Base-by-base conservation (phyloP, 2,113 vertebrate species). In the Lonchura striata region DNA sequence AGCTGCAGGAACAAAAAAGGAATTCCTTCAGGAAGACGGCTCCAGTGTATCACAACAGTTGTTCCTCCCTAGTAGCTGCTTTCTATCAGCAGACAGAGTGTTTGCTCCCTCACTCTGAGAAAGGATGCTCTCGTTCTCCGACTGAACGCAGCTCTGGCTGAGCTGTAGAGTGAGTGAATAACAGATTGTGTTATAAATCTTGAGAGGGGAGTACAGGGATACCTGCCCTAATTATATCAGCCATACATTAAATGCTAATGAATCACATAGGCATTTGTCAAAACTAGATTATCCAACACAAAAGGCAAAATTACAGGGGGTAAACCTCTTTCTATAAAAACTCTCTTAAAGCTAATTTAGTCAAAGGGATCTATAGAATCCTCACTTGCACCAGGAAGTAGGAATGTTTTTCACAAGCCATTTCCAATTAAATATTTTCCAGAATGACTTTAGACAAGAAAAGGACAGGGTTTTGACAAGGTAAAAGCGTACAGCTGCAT, bases 61-160 rank as follows among this genome's bases (percentile, higher is more conserved):
- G 88, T 47, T 93, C 95, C 87, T 69, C 92, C 79, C 84, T 56
- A 52, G 64, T 53, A 94, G 97, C 95, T 72, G 96, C 95, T 91
- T 97, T 96, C 80, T 92, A 77, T 65, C 70, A 82, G 96, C 97
- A 97, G 88, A 86, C 53, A 52, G 77, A 96, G 93, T 87, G 92
- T 94, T 94, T 87, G 72, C 92, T 97, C 92, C 63, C 91, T 94
- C 77, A 42, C 94, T 96, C 96, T 31, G 77, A 77, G 88, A 94
- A 97, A 96, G 92, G 97, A 97, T 96, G 97, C 66, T 49, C 95
- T 96, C 77, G 6, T 94, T 92, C 63, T 93, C 94, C 53, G 94
- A 81, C 91, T 92, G 76, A 96, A 96, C 30, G 74, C 96, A 97
- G 97, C 97, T 97, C 98, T 97, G 97, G 90, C 96, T 95, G 95